Percentiles rank a stretch among this genome's conserved stretches.
Evolutionary conservation across 2,113 vertebrate genomes (phyloP).

Genomic region (Crotalus horridus): DNA sequence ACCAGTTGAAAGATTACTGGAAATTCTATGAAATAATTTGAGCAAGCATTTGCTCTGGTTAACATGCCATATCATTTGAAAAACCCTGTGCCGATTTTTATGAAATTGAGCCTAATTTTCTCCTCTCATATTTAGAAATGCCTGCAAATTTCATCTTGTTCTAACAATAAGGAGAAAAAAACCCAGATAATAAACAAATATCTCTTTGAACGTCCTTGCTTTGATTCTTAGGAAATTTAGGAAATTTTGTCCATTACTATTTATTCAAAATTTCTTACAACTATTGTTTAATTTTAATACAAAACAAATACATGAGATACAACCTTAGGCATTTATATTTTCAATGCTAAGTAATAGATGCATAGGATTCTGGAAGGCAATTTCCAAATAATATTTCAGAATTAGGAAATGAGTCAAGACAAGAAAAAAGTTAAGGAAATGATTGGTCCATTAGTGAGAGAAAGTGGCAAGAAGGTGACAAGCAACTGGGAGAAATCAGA

Average conservation of each 20-base stretch:
- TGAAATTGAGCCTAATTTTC: not conserved
- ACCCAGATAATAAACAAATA: not conserved
- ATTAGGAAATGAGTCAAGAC: not conserved
- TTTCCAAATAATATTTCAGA: not conserved
- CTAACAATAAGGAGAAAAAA: not conserved
- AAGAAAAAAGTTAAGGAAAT: too few species aligned
- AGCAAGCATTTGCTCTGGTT: not conserved
- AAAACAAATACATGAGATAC: not conserved
- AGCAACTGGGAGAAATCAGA: too few species aligned
- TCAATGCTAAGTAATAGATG: not conserved
- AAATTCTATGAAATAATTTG: not conserved
- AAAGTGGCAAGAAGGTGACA: too few species aligned
- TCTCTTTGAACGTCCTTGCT: not conserved
- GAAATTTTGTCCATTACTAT: not conserved
- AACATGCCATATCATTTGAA: not conserved
- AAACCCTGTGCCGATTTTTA: not conserved
- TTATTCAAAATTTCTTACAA: not conserved
- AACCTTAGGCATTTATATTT: not conserved
- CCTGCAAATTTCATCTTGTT: not conserved
- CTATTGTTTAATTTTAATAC: not conserved
- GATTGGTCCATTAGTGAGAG: too few species aligned
- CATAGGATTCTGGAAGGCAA: not conserved
- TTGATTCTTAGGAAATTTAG: not conserved
- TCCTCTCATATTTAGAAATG: not conserved
- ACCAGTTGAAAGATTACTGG: not conserved